Base-by-base conservation (phyloP, 2,113 vertebrate species). In the Limnothrissa miodon region DNA sequence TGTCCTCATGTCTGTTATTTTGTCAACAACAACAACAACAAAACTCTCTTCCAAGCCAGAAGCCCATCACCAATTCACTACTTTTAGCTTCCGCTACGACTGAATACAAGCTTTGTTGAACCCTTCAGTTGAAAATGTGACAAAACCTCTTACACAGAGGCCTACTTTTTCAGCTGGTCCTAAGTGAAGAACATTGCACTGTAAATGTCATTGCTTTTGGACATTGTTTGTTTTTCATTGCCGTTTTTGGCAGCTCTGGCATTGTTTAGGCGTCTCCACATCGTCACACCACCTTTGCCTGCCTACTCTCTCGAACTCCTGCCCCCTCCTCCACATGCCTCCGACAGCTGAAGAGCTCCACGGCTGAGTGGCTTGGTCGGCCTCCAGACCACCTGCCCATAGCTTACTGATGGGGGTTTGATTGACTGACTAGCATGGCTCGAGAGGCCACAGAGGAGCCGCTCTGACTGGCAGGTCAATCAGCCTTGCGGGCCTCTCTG, bases 391-490 rank as follows among this genome's bases (percentile, higher is more conserved):
- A 87, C 86, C n/a, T 66, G 82, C 88, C 90, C 91, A 93, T 91
- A 89, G 89, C 87, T 82, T 85, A 82, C 89, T 94, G 93, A 94
- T 93, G 91, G 90, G 87, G 90, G 86, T 86, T 87, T 94, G 93
- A 94, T 94, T 94, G 92, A 92, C 88, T 91, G 90, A 91, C 91
- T 90, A 48, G 85, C 86, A 53, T 84, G 80, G 80, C 87, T 88
- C 80, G 83, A 87, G 86, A 91, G 88, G 87, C 81, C 82, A 62
- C 81, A 83, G 84, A 90, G 89, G 83, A 78, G 56, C 88, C 82
- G 79, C 86, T 81, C 83, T 91, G 92, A 93, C 90, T 94, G 93
- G 89, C 94, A 92, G 92, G 92, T 94, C 93, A 93, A 93, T 94
- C 92, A 92, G 86, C 83, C 85, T 82, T 85, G 85, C 79, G 23